These are phyloP conservation scores for Eucera pruinosa DNA, from an alignment of 2,888 invertebrate species.

Conservation along the genomic window DNA sequence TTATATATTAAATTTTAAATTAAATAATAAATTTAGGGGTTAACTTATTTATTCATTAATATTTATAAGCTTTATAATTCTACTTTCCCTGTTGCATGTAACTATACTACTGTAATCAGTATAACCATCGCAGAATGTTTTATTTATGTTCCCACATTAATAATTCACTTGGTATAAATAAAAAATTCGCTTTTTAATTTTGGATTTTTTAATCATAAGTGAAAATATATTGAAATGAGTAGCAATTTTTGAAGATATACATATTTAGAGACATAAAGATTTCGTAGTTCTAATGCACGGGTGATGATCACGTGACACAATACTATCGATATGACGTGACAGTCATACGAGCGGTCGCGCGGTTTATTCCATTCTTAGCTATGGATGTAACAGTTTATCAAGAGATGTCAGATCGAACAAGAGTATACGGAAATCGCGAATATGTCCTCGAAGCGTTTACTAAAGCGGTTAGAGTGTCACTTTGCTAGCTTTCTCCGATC, in stretches of 20 bases:
- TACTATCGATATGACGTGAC: conserved; percentile 38
- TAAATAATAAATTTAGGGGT: no score
- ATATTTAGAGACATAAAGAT: neutral
- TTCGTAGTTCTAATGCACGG: neutral
- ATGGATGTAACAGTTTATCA: conserved; percentile 40
- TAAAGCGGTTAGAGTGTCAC: conserved; percentile 38
- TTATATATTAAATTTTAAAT: no score
- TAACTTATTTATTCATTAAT: no score
- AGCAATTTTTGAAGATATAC: neutral
- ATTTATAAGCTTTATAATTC: no score
- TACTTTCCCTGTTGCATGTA: no score
- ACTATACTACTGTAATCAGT: neutral
- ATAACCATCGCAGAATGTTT: neutral
- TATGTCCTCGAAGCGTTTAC: conserved; percentile 55
- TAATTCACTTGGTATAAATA: neutral
- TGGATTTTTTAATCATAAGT: neutral
- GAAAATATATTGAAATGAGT: neutral
- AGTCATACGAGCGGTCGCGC: conserved; percentile 13
- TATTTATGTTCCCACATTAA: neutral
- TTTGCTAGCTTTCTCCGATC: conserved; percentile 35
- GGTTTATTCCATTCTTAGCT: conserved; percentile 8
- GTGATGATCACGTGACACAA: conserved; percentile 32
- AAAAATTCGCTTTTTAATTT: neutral
- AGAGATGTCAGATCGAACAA: conserved; percentile 45
- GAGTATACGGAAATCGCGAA: conserved; percentile 25